These are phyloP conservation scores for Papilio dardanus DNA, from an alignment of 1,140 invertebrate genomes.

Conservation along the genomic window DNA sequence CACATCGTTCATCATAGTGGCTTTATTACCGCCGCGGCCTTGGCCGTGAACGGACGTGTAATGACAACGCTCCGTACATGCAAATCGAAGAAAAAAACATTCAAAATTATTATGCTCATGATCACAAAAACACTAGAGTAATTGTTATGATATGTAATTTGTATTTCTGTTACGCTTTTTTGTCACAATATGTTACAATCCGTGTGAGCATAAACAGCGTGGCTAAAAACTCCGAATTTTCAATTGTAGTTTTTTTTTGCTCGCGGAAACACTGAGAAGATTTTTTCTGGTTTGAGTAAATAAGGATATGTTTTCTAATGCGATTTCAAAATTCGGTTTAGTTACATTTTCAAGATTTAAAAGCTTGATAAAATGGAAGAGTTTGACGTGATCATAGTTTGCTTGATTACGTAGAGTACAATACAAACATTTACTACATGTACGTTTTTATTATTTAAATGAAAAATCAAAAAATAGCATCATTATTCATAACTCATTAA, in stretches of 20 bases:
- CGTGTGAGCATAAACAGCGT: constrained; percentile 7
- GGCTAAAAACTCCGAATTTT: not conserved
- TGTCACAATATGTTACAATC: not conserved
- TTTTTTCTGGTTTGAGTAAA: constrained; percentile 2
- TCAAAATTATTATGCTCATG: constrained; percentile 15
- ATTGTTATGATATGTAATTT: constrained; percentile 32
- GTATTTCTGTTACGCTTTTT: constrained; percentile 31
- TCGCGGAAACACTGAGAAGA: not conserved
- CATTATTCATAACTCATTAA: not conserved
- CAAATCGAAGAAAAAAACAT: constrained; percentile 39
- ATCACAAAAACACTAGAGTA: constrained; percentile 19
- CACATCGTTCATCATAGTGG: constrained; percentile 69
- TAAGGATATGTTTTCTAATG: not conserved
- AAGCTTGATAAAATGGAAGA: not conserved
- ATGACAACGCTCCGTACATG: constrained; percentile 48
- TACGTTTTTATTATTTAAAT: not conserved
- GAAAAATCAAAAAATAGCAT: not conserved
- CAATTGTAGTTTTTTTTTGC: not conserved
- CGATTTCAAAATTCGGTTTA: not conserved
- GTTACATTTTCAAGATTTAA: not conserved
- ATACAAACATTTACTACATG: too few species aligned
- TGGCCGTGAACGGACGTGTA: constrained; percentile 75
- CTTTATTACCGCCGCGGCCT: constrained; percentile 75
- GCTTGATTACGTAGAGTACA: too few species aligned
- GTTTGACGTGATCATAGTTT: not conserved